These are phyloP conservation scores for Porites cylindrica DNA, from an alignment of 92 coral and sea anemone species.

Conservation along the genomic window DNA sequence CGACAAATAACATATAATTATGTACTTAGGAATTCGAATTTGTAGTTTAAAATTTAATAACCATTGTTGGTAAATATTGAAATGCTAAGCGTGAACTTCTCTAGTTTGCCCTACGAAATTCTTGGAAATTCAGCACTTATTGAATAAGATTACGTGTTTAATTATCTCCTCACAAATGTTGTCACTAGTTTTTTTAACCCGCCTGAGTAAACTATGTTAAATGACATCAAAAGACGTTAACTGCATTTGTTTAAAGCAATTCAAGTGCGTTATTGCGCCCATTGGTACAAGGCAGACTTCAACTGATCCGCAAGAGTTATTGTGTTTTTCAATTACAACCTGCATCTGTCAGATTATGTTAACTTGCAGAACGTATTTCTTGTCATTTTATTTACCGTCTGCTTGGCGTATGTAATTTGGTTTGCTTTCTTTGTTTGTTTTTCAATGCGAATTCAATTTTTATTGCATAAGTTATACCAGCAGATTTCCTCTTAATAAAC, in stretches of 20 bases:
- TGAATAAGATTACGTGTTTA: not conserved
- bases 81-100: too few relatives aligned
- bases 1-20: too few relatives aligned
- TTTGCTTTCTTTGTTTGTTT: slow-evolving; percentile 4
- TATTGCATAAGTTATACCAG: not conserved
- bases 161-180: not conserved
- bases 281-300: not conserved
- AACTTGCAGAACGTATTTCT: not conserved
- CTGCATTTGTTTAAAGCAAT: not conserved
- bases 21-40: too few relatives aligned
- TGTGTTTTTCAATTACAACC: not conserved
- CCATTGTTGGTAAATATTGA: too few relatives aligned
- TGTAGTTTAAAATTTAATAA: too few relatives aligned
- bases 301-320: slow-evolving; percentile 4
- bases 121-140: not conserved
- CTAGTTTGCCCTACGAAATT: too few relatives aligned
- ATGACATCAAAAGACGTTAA: not conserved
- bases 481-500: too few relatives aligned
- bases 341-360: not conserved
- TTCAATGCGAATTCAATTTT: not conserved
- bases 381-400: not conserved
- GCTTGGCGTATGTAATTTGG: not conserved
- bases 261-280: not conserved
- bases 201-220: not conserved
- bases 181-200: not conserved